Evolutionary conservation across 2,888 invertebrate genomes (phyloP).

Genomic region (Ophion ellenae): DNA sequence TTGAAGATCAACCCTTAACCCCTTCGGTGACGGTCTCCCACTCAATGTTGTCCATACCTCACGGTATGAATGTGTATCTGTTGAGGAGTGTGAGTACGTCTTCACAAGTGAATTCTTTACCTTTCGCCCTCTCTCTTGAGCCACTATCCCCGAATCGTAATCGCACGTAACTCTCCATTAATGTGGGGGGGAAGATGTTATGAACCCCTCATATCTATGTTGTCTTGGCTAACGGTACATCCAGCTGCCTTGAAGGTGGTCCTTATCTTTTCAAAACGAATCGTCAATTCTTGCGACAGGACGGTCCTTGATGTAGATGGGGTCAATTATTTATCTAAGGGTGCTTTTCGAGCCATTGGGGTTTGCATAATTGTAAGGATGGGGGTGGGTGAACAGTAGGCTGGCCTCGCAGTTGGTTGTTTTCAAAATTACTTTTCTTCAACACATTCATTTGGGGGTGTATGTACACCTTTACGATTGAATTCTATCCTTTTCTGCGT

Average conservation of each 20-base stretch:
- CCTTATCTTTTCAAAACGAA: not conserved
- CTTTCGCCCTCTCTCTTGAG: not conserved
- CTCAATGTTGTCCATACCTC: too few species aligned
- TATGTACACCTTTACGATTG: conserved; percentile 34
- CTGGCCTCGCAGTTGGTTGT: not conserved
- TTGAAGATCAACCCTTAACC: conserved; percentile 65
- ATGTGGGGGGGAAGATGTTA: too few species aligned
- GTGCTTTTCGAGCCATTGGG: not conserved
- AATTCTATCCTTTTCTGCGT: conserved; percentile 41
- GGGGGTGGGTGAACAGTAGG: too few species aligned
- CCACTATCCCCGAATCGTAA: conserved; percentile 41
- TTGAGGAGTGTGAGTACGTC: too few species aligned
- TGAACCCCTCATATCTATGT: too few species aligned
- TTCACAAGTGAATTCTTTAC: too few species aligned
- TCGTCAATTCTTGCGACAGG: not conserved
- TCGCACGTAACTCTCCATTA: conserved; percentile 23
- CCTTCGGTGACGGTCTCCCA: conserved; percentile 50
- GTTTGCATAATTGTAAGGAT: not conserved
- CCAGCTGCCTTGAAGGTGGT: not conserved
- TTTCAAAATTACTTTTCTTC: not conserved
- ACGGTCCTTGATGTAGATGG: too few species aligned
- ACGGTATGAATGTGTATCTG: too few species aligned
- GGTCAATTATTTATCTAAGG: not conserved
- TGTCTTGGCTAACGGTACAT: not conserved
- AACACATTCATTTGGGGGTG: not conserved